Conservation (phyloP, 2,113 vertebrate species). For the Zapus hudsonius region DNA sequence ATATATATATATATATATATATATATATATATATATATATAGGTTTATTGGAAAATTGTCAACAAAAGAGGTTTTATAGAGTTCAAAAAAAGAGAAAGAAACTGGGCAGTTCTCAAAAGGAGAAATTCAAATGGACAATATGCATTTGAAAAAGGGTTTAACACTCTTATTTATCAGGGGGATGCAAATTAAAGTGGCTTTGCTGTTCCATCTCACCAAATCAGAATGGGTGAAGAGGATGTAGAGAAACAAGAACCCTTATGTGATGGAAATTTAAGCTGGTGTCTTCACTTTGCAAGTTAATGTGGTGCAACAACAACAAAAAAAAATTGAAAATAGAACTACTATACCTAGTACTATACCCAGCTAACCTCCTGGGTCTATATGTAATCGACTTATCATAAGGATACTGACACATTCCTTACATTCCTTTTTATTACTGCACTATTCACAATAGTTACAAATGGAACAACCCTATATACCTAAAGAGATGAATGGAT, state of each 20-base stretch:
- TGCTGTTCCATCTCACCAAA: not conserved
- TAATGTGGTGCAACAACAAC: too few species aligned
- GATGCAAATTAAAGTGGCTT: not conserved
- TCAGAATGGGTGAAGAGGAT: not conserved
- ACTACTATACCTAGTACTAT: too few species aligned
- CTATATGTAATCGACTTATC: too few species aligned
- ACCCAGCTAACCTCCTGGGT: not conserved
- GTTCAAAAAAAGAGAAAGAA: not conserved
- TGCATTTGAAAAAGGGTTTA: not conserved
- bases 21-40: not conserved
- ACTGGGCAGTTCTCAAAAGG: not conserved
- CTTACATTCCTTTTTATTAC: not conserved
- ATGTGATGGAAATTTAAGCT: not conserved
- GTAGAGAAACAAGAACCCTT: not conserved
- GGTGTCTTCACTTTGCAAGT: not conserved
- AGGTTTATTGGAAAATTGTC: not conserved
- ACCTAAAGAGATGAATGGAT: too few species aligned
- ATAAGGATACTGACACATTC: too few species aligned
- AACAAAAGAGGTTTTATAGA: not conserved
- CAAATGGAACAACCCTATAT: too few species aligned
- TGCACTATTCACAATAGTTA: not conserved
- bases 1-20: not conserved
- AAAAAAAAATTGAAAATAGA: too few species aligned
- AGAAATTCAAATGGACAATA: not conserved
- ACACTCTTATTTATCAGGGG: not conserved